A percentile compares a stretch with the other conserved stretches of the same genome.
These are phyloP conservation scores for Pachyseris speciosa DNA, from an alignment of 64 coral and sea anemone genomes.

Conservation along the genomic window DNA sequence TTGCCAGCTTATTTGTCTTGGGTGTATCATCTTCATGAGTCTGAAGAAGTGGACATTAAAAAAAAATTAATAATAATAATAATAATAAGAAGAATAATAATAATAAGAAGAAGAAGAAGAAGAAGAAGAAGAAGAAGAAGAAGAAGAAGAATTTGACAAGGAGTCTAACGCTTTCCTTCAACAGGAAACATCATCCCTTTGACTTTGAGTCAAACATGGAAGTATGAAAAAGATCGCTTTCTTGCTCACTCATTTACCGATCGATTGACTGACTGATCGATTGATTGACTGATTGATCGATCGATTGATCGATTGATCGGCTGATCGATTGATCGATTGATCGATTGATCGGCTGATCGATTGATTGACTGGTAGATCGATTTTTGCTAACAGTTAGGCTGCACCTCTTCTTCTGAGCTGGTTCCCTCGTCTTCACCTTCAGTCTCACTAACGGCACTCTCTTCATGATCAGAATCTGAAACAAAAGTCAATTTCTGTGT, in stretches of 20 bases:
- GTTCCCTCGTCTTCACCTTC: not conserved
- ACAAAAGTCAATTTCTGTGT: not conserved
- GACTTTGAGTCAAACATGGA: too few species aligned
- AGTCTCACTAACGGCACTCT: slow-evolving; percentile 5
- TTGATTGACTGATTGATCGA: not conserved
- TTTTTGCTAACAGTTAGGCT: not conserved
- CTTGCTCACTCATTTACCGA: too few species aligned
- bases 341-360: not conserved
- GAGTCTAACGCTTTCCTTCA: too few species aligned
- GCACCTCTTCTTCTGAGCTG: slow-evolving; percentile 23
- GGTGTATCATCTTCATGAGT: not conserved
- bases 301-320: not conserved
- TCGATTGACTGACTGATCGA: too few species aligned
- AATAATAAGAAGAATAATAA: not conserved
- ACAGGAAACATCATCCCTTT: too few species aligned
- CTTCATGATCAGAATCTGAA: slow-evolving; percentile 28
- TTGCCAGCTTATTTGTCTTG: not conserved
- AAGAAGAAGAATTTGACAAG: too few species aligned
- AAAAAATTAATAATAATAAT: not conserved
- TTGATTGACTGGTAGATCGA: not conserved
- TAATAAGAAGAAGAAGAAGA: too few species aligned
- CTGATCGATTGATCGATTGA: not conserved
- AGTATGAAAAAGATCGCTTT: too few species aligned
- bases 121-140: too few species aligned
- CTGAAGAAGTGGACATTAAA: not conserved